Base-by-base conservation (phyloP, 2,113 vertebrate genomes). In the Zapornia atra region DNA sequence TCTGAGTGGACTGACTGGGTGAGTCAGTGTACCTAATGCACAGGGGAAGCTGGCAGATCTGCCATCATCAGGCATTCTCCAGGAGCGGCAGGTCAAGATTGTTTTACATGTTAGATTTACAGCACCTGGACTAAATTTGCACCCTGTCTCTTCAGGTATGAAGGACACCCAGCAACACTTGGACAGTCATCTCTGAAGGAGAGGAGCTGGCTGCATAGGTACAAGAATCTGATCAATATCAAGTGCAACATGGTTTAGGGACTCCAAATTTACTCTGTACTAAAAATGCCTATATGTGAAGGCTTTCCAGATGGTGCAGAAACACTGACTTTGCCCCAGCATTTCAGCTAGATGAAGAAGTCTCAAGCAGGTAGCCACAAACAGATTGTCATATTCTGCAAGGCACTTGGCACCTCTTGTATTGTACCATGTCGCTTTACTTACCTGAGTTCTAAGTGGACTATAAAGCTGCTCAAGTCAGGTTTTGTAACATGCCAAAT, bases 181-280 rank as follows among this genome's bases (percentile, higher is more conserved):
- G 38, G 65, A 36, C 10, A 31, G 50, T 50, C 24, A 14, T 13
- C 36, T 75, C 51, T n/a, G 21, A 87, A 81, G 40, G 33, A 18
- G 17, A 59, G 42, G 26, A 82, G 19, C 17, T 64, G 16, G 28
- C 34, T 93, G 13, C 34, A 15, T 26, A 31, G 1, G 4, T 72
- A 31, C 20, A 15, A 51, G 12, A 70, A 54, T 61, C 28, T 70
- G 31, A 70, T 57, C 38, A 53, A 42, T 38, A 69, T 8, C n/a
- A 60, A 76, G 9, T 5, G 29, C 8, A 64, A 4, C 6, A 28
- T 0, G 0, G 24, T 7, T 36, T 46, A 71, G 20, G 14, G 33
- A 10, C 40, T 86, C 57, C 19, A 53, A 81, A 83, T 70, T 42
- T 4, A 2, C n/a, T 34, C 29, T 51, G 11, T 33, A 5, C 36